Percentiles rank a stretch among this genome's conserved stretches.
Evolutionary conservation across 1,140 invertebrate genomes (phyloP).

Genomic region (Drosophila guanche): DNA sequence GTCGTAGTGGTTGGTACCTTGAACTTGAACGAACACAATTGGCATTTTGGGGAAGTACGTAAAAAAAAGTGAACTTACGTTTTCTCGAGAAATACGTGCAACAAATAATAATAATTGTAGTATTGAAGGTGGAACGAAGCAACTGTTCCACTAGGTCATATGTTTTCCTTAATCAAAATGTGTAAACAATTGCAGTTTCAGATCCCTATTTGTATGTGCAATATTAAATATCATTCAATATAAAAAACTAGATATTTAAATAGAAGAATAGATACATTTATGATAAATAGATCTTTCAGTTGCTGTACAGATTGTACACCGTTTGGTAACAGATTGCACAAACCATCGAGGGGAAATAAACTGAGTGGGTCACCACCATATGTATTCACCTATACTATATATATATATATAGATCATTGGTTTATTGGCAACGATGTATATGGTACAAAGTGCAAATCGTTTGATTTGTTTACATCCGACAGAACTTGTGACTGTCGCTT

Average conservation of each 20-base stretch:
- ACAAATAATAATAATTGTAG: conserved; percentile 37
- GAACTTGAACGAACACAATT: conserved; percentile 49
- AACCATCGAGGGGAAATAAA: conserved; percentile 29
- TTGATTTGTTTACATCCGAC: conserved; percentile 66
- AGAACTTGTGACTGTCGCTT: conserved; percentile 66
- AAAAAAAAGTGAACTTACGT: conserved; percentile 12
- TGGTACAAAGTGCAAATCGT: conserved; percentile 62
- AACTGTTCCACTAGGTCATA: conserved; percentile 9
- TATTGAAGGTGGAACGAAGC: conserved; percentile 34
- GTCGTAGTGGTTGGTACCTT: conserved; percentile 34
- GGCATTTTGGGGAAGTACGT: conserved; percentile 49
- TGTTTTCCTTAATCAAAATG: no score
- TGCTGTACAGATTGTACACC: conserved; percentile 3
- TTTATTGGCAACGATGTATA: conserved; percentile 61
- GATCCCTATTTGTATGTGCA: no score
- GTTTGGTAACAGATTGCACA: conserved; percentile 20
- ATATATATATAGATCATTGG: conserved; percentile 18
- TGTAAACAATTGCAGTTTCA: no score
- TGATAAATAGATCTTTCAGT: no score
- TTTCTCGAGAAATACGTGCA: conserved; percentile 49
- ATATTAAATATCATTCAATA: no score
- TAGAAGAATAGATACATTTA: no score
- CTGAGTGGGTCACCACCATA: conserved; percentile 4
- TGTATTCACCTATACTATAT: not conserved
- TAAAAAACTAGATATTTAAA: no score